Evolutionary conservation across 23 tunicate genomes (phyloP).

Genomic region (Aplidium turbinatum): DNA sequence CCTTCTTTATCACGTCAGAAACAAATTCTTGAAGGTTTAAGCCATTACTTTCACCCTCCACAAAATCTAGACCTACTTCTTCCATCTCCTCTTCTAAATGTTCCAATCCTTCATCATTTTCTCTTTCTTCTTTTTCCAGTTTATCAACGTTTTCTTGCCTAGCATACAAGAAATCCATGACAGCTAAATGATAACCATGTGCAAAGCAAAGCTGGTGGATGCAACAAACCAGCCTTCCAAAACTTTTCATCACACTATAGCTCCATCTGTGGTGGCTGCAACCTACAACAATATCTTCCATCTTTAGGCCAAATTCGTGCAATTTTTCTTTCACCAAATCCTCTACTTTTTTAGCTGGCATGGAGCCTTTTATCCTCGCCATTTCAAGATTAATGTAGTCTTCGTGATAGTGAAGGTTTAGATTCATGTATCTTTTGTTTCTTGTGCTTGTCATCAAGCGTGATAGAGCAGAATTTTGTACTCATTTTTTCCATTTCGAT

Average conservation of each 20-base stretch:
- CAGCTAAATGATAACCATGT: slow-evolving; percentile 61
- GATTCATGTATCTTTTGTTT: slow-evolving; percentile 56
- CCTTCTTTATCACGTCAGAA: slow-evolving; percentile 61
- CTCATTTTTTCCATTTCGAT: slow-evolving; percentile 42
- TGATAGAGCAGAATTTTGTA: slow-evolving; percentile 55
- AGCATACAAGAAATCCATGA: slow-evolving; percentile 57
- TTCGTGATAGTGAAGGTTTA: slow-evolving; percentile 53
- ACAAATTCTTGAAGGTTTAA: slow-evolving; percentile 54
- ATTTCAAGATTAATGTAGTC: slow-evolving; percentile 50
- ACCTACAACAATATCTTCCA: slow-evolving; percentile 67
- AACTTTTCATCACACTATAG: slow-evolving; percentile 72
- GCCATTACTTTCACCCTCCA: slow-evolving; percentile 42
- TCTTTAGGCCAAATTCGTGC: slow-evolving; percentile 49
- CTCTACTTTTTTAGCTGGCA: slow-evolving; percentile 63
- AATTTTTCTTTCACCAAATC: slow-evolving; percentile 65
- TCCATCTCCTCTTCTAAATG: slow-evolving; percentile 60
- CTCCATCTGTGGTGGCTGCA: slow-evolving; percentile 70
- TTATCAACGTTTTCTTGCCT: no score
- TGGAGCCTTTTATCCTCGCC: slow-evolving; percentile 45
- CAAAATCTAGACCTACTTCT: slow-evolving; percentile 45
- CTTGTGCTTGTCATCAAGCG: slow-evolving; percentile 53
- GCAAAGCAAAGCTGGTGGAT: slow-evolving; percentile 61
- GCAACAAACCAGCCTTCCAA: slow-evolving; percentile 56
- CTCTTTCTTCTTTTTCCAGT: no score
- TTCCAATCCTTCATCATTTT: no score